Conservation (phyloP, 2,113 vertebrate species). For the Phainopepla nitens region DNA sequence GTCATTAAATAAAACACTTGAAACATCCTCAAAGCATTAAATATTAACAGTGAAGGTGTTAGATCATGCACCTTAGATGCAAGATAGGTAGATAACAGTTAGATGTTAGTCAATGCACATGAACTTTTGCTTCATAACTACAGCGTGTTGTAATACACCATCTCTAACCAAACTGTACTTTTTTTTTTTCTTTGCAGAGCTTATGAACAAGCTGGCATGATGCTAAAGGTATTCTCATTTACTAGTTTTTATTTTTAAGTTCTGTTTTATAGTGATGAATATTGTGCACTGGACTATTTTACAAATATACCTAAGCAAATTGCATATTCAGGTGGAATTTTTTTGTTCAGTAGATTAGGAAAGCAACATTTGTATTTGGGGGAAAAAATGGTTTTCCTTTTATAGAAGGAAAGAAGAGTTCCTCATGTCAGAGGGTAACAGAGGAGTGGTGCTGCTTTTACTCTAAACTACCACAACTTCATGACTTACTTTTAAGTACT, state of each 20-base stretch:
- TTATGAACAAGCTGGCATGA: slow-evolving; percentile 97
- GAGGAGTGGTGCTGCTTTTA: not conserved
- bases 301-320: not conserved
- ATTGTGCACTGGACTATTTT: not conserved
- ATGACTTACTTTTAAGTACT: too few species aligned
- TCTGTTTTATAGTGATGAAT: not conserved
- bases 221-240: slow-evolving; percentile 84
- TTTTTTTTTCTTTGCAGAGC: slow-evolving; percentile 77
- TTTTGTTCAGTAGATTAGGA: not conserved
- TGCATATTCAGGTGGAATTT: not conserved
- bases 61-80: not conserved
- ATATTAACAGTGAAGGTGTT: not conserved
- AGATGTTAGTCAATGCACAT: not conserved
- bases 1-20: not conserved
- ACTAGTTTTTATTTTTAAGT: not conserved
- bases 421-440: not conserved
- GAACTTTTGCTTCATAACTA: not conserved
- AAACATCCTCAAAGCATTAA: not conserved
- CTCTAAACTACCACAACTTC: not conserved
- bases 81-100: too few species aligned
- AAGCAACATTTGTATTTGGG: not conserved
- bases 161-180: not conserved
- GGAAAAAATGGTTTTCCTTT: not conserved
- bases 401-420: not conserved
- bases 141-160: not conserved